Conservation (phyloP, 2,888 invertebrate species). For the Teleogryllus oceanicus region DNA sequence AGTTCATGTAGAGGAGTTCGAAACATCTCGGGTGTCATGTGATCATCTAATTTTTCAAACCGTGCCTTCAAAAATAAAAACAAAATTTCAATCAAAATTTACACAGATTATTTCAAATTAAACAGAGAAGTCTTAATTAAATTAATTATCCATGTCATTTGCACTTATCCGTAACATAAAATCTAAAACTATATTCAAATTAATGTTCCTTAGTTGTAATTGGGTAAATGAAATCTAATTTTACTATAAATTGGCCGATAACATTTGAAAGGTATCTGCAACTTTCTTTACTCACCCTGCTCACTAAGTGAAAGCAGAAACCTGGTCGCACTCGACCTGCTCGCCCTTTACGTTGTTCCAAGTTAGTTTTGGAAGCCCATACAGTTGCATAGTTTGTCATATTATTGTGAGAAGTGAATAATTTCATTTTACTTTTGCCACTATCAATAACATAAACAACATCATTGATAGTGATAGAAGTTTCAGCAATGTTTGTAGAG, state of each 20-base stretch:
- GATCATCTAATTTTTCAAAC: constrained; percentile 72
- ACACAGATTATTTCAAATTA: background rate
- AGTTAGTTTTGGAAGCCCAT: constrained; percentile 90
- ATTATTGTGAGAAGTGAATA: constrained; percentile 97
- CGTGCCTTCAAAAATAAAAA: constrained; percentile 52
- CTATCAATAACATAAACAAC: constrained; percentile 97
- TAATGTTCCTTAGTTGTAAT: too few relatives aligned
- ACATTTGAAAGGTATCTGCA: too few relatives aligned
- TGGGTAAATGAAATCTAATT: too few relatives aligned
- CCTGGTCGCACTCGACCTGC: constrained; percentile 94
- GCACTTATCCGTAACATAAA: too few relatives aligned
- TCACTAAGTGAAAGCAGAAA: constrained; percentile 90
- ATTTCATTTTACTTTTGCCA: constrained; percentile 95
- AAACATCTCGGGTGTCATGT: constrained; percentile 96
- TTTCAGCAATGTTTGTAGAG: constrained; percentile 97
- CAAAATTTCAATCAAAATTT: background rate
- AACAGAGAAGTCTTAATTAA: background rate
- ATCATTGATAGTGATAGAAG: constrained; percentile 97
- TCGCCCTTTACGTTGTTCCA: constrained; percentile 91
- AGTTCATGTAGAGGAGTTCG: constrained; percentile 94
- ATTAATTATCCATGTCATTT: too few relatives aligned
- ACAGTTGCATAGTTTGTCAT: constrained; percentile 98
- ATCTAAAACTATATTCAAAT: too few relatives aligned
- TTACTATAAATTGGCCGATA: too few relatives aligned
- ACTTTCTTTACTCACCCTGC: constrained; percentile 45